Conservation (phyloP, 2,888 invertebrate genomes). For the Octodonta nipae region DNA sequence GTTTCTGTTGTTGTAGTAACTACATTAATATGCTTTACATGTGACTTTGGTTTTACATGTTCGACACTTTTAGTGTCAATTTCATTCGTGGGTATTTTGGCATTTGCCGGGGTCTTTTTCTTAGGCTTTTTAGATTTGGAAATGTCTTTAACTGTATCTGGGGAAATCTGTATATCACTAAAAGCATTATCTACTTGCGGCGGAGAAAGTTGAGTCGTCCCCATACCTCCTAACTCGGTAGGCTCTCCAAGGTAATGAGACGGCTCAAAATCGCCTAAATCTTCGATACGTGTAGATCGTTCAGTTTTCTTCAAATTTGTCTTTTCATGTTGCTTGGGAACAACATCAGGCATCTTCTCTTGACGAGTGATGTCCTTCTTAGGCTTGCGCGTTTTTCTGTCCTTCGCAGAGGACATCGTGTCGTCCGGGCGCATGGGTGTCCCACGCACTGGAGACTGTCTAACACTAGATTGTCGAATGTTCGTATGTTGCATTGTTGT, state of each 20-base stretch:
- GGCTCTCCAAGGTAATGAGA: constrained; percentile 29
- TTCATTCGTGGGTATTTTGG: no score
- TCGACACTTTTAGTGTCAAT: background rate
- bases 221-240: constrained; percentile 22
- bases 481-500: constrained; percentile 20
- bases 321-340: constrained; percentile 5
- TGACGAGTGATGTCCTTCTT: constrained; percentile 18
- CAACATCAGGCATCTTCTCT: constrained; percentile 22
- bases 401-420: constrained; percentile 24
- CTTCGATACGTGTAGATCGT: constrained; percentile 19
- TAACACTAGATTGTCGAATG: constrained; percentile 24
- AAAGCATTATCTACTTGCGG: no score
- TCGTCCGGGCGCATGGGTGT: constrained; percentile 24
- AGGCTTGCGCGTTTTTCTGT: constrained; percentile 20
- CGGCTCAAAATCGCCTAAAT: constrained; percentile 18
- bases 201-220: no score
- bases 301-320: background rate
- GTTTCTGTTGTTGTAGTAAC: constrained; percentile 18
- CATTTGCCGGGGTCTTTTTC: no score
- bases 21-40: constrained; percentile 17
- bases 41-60: constrained; percentile 12
- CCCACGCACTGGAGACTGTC: constrained; percentile 26
- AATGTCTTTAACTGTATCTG: no score
- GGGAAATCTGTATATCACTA: no score
- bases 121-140: constrained; percentile 18